A percentile compares a stretch with the other conserved stretches of the same genome.
Evolutionary conservation across 37 sponge, comb jelly and placozoan genomes (phyloP).

Genomic region (Aplysina aerophoba): DNA sequence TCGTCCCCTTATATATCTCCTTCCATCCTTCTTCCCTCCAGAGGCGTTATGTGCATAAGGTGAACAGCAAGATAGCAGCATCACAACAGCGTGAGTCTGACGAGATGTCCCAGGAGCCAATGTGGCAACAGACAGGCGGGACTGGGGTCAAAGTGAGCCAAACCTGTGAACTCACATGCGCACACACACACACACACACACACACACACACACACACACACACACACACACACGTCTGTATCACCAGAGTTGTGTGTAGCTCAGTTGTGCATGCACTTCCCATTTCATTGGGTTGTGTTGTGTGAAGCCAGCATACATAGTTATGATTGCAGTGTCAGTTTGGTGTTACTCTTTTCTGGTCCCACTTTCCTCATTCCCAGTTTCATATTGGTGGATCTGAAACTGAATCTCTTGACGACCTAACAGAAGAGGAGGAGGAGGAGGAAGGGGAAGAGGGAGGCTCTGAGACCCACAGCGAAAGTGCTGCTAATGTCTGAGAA

Average conservation of each 20-base stretch:
- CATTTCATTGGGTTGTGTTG: too few relatives aligned
- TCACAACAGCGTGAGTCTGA: background rate
- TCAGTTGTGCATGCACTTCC: too few relatives aligned
- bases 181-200: too few relatives aligned
- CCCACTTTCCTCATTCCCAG: too few relatives aligned
- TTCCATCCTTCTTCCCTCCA: background rate
- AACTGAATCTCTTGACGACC: constrained; percentile 12
- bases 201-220: too few relatives aligned
- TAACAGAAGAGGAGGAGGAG: constrained; percentile 19
- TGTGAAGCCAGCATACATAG: too few relatives aligned
- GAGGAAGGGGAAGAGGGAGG: background rate
- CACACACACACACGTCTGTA: too few relatives aligned
- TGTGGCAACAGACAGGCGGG: background rate
- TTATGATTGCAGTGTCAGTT: constrained; percentile 6
- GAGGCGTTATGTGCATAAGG: background rate
- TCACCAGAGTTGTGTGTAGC: too few relatives aligned
- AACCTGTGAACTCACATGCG: too few relatives aligned
- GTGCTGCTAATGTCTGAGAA: background rate
- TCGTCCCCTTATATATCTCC: background rate
- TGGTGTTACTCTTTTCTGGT: too few relatives aligned
- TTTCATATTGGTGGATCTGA: background rate
- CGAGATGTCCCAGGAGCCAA: background rate
- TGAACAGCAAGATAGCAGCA: background rate
- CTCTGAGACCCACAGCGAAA: background rate
- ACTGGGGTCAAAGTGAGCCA: background rate